These are phyloP conservation scores for Amia ocellicauda DNA, from an alignment of 2,113 vertebrate genomes.

Conservation along the genomic window DNA sequence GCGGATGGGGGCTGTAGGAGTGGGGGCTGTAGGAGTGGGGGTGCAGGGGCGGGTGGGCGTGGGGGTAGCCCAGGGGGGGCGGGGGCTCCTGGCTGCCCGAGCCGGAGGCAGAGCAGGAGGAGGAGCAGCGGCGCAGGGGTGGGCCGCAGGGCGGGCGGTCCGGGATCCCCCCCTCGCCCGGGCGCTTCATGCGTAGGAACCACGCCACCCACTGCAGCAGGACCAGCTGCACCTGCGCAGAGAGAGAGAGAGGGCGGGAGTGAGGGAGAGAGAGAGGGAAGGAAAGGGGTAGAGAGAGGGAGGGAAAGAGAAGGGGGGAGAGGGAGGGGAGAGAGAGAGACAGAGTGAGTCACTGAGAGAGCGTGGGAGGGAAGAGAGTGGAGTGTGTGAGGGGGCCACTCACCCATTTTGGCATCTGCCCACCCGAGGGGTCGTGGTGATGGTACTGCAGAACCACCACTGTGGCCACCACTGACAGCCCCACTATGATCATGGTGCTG, in stretches of 20 bases:
- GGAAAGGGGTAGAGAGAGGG: neutral
- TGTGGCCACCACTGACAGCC: conserved; percentile 73
- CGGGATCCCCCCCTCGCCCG: conserved; percentile 58
- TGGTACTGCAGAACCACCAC: conserved; percentile 75
- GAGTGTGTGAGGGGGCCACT: conserved; percentile 22
- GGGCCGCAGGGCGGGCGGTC: conserved; percentile 65
- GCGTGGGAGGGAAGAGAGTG: neutral
- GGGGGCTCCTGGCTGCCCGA: conserved; percentile 55
- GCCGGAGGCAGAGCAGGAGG: conserved; percentile 65
- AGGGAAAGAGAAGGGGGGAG: neutral
- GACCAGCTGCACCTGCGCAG: conserved; percentile 59
- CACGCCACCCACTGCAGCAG: conserved; percentile 73
- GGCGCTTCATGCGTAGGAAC: conserved; percentile 74
- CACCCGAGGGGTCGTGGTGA: conserved; percentile 73
- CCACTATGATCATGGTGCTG: conserved; percentile 77
- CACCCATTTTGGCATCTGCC: conserved; percentile 77
- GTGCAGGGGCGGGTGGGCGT: conserved; percentile 61
- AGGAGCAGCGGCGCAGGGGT: conserved; percentile 66
- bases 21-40: conserved; percentile 55
- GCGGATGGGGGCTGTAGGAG: conserved; percentile 38
- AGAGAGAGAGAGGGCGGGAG: neutral
- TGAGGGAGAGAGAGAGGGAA: neutral
- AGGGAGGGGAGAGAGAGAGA: neutral
- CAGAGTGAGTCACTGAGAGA: neutral
- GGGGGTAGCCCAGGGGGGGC: conserved; percentile 49